phyloP scores from a whole-genome alignment of 1,140 invertebrate species.

The Cephus cinctus region DNA sequence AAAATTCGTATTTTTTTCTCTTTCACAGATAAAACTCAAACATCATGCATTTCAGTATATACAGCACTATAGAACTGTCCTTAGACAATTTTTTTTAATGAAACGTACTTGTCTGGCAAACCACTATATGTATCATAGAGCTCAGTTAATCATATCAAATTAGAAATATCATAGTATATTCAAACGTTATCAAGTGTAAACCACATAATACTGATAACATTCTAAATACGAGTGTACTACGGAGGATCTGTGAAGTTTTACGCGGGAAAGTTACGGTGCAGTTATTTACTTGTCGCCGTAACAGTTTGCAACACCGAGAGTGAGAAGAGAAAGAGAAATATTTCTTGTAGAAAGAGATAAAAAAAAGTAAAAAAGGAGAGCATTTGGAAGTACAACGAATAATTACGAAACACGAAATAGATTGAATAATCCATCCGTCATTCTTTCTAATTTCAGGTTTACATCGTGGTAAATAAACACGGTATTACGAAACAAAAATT shows the following conservation, averaged over 20 bases:
- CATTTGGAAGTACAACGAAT: too few species aligned
- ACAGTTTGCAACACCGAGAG: too few species aligned
- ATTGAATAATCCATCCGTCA: neutral
- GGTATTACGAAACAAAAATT: too few species aligned
- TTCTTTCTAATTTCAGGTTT: neutral
- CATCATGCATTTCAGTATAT: neutral
- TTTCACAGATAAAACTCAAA: neutral
- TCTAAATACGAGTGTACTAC: constrained; percentile 1
- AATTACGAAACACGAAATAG: neutral
- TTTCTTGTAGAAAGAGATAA: neutral
- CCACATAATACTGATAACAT: neutral
- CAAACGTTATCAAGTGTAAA: neutral
- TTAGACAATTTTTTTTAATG: neutral
- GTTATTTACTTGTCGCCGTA: too few species aligned
- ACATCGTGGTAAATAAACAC: too few species aligned
- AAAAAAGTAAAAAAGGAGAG: neutral
- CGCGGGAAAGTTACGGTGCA: neutral
- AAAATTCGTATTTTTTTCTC: neutral
- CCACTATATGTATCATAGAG: too few species aligned
- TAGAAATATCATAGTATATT: neutral
- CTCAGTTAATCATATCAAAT: constrained; percentile 4
- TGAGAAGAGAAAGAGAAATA: neutral
- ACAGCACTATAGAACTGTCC: neutral
- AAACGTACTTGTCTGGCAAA: too few species aligned
- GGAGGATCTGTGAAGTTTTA: neutral